Conservation (phyloP, 1,140 invertebrate genomes). For the Ceratina australensis region DNA sequence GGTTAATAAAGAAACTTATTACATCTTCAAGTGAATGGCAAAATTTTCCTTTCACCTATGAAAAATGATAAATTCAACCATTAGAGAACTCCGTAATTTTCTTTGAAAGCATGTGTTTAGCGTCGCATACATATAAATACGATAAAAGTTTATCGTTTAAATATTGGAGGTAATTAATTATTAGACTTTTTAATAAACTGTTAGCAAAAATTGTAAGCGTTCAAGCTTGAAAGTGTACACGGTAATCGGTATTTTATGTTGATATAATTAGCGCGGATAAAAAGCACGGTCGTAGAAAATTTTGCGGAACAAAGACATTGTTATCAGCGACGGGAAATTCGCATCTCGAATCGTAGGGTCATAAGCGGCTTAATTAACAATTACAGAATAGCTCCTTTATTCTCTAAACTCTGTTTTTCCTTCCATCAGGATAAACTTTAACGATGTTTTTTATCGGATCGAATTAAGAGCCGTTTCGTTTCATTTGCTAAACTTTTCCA, state of each 20-base stretch:
- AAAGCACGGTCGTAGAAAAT: background rate
- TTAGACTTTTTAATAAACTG: no score
- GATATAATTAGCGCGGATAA: background rate
- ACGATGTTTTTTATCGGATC: background rate
- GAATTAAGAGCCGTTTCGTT: background rate
- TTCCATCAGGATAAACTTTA: background rate
- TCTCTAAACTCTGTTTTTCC: background rate
- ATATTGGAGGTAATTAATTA: no score
- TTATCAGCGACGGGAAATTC: background rate
- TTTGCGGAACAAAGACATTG: background rate
- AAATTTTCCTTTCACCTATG: no score
- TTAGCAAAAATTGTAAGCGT: no score
- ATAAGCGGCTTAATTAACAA: conserved; percentile 2
- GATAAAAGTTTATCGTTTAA: no score
- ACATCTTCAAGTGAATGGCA: no score
- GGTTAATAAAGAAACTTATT: no score
- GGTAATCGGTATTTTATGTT: conserved; percentile 2
- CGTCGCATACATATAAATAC: no score
- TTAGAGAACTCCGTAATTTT: no score
- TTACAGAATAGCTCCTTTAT: background rate
- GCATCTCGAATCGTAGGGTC: no score
- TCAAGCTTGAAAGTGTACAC: background rate
- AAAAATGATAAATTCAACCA: no score
- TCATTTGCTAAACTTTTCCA: background rate
- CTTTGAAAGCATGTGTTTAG: no score